These are phyloP conservation scores for Tragelaphus scriptus DNA, from an alignment of 2,113 vertebrate species.

Conservation along the genomic window DNA sequence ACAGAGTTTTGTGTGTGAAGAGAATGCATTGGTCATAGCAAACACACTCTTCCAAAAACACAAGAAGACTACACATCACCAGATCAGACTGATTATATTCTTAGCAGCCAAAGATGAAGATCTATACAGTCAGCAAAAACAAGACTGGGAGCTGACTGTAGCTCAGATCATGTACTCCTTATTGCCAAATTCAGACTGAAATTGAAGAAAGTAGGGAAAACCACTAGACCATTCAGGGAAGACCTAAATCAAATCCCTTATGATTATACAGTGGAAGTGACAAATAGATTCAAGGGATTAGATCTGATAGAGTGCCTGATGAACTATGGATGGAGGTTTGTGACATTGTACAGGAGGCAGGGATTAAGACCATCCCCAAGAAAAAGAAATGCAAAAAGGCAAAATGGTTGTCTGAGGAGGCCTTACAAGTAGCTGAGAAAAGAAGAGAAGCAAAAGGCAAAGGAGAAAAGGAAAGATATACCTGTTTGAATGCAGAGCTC, in stretches of 20 bases:
- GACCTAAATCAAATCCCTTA: too few relatives aligned
- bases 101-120: neutral
- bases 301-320: too few relatives aligned
- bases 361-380: too few relatives aligned
- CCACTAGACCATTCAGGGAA: too few relatives aligned
- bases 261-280: too few relatives aligned
- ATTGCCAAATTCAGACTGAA: too few relatives aligned
- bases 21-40: neutral
- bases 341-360: too few relatives aligned
- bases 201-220: too few relatives aligned
- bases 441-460: neutral
- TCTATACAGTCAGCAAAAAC: neutral
- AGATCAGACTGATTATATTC: neutral
- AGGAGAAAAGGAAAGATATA: neutral
- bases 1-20: neutral
- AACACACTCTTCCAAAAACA: neutral
- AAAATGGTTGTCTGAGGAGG: neutral
- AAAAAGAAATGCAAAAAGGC: neutral
- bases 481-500: neutral
- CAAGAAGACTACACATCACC: neutral
- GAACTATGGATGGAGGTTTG: too few relatives aligned
- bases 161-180: too few relatives aligned
- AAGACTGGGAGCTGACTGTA: too few relatives aligned
- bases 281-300: too few relatives aligned
- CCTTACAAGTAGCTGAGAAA: neutral